phyloP scores from a whole-genome alignment of 2,797 vertebrate species.

The Acestrorhynchus altus region DNA sequence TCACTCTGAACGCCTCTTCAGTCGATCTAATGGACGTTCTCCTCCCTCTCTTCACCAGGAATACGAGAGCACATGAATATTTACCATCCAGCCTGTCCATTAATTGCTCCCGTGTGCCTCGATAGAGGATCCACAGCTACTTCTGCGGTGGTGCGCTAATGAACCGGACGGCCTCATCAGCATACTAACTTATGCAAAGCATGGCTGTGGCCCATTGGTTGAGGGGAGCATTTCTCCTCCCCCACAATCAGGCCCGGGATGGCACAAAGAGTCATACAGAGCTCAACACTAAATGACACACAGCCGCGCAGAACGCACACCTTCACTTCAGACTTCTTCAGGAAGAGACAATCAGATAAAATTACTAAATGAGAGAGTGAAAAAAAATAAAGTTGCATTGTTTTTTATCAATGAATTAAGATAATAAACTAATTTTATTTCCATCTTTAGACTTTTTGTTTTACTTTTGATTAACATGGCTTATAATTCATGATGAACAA shows the following conservation, averaged over 20 bases:
- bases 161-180: constrained; percentile 80
- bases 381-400: too few species aligned
- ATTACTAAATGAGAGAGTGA: too few species aligned
- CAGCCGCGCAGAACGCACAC: neutral
- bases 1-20: constrained; percentile 78
- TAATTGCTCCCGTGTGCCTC: constrained; percentile 79
- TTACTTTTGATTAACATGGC: too few species aligned
- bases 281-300: neutral
- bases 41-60: constrained; percentile 78
- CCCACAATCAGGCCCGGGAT: neutral
- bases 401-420: too few species aligned
- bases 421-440: too few species aligned
- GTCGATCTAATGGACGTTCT: constrained; percentile 81
- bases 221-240: constrained; percentile 37
- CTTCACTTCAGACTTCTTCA: neutral
- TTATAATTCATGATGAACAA: too few species aligned
- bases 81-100: constrained; percentile 82
- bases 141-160: constrained; percentile 72
- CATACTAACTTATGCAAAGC: constrained; percentile 80
- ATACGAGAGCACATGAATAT: constrained; percentile 81
- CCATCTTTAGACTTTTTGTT: too few species aligned
- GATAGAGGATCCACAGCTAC: constrained; percentile 77
- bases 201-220: constrained; percentile 74
- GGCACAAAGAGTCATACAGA: neutral
- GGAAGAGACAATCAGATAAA: too few species aligned